phyloP scores from a whole-genome alignment of 2,113 vertebrate genomes.

The Neolamprologus fasciatus region DNA sequence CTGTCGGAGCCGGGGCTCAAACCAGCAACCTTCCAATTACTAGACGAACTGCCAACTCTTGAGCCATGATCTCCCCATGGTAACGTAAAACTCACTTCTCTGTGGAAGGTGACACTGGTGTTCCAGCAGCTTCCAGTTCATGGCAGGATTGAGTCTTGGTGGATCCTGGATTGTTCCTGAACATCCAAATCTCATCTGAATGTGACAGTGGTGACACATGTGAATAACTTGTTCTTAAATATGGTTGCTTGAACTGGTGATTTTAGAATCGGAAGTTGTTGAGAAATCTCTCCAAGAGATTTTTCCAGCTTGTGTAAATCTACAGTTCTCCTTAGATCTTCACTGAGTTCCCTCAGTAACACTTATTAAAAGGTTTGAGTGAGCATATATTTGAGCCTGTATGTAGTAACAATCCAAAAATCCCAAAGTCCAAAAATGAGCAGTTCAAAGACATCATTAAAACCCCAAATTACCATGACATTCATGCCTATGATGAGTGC shows the following conservation, averaged over 20 bases:
- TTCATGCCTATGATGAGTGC: not conserved
- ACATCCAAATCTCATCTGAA: not conserved
- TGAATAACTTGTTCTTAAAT: not conserved
- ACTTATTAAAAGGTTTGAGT: not conserved
- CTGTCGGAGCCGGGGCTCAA: fast-evolving
- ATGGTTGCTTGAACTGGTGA: not conserved
- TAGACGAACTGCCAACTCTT: not conserved
- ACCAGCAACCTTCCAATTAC: not conserved
- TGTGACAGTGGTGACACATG: not conserved
- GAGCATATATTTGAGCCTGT: not conserved
- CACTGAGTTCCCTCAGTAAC: not conserved
- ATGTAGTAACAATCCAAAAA: not conserved
- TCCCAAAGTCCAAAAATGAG: not conserved
- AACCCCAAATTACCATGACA: not conserved
- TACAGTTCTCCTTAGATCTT: not conserved
- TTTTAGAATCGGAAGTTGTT: not conserved
- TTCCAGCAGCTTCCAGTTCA: not conserved
- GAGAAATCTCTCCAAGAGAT: not conserved
- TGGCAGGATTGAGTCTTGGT: not conserved
- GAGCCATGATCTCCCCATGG: not conserved
- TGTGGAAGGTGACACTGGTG: not conserved
- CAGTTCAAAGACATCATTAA: not conserved
- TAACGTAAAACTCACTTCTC: not conserved
- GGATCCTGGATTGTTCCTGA: not conserved
- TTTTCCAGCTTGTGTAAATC: not conserved